Base-by-base conservation (phyloP, 2,113 vertebrate genomes). In the Rhinogobius similis region DNA sequence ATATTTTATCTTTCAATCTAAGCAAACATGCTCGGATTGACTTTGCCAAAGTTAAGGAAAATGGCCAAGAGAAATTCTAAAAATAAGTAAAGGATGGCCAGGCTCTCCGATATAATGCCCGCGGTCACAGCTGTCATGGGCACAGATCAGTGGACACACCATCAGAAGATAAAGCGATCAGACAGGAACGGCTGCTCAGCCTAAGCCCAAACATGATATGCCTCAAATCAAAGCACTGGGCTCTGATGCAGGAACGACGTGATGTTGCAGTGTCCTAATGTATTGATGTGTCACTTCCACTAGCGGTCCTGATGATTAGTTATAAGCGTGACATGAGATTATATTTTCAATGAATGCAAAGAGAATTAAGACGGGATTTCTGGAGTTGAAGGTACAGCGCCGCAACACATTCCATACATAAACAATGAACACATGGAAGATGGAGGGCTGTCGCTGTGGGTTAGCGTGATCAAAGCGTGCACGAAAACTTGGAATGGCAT, bases 101-200 rank as follows among this genome's bases (percentile, higher is more conserved):
- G 58, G 27, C 58, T 36, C 26, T n/a, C 58, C 58, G 10, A 61
- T 38, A 61, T 61, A 61, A 61, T 21, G 58, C 58, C 27, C 10
- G 18, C 27, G 32, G 58, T 61, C 58, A 61, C 58, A 61, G 58
- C 58, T 61, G 58, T 61, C 58, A 61, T 61, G 8, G 58, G 18
- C 58, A 61, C 29, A 61, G 58, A 61, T 61, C 58, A 61, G 58
- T 61, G 58, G 58, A 61, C 58, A 61, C 58, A 38, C 29, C 29
- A 38, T 61, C 29, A 32, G 20, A 61, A 36, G 58, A 61, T 61
- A 38, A 61, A 38, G 20, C 20, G 6, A 61, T 61, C 58, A 32
- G 58, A 61, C 58, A 61, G 58, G 20, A 27, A 61, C 58, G 58
- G n/a, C 58, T 61, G 27, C 27, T 38, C 9, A 20, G 58, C 29